A percentile compares a stretch with the other conserved stretches of the same genome.
Conservation (phyloP, 2,888 invertebrate genomes). For the Heliothis peltigera region DNA sequence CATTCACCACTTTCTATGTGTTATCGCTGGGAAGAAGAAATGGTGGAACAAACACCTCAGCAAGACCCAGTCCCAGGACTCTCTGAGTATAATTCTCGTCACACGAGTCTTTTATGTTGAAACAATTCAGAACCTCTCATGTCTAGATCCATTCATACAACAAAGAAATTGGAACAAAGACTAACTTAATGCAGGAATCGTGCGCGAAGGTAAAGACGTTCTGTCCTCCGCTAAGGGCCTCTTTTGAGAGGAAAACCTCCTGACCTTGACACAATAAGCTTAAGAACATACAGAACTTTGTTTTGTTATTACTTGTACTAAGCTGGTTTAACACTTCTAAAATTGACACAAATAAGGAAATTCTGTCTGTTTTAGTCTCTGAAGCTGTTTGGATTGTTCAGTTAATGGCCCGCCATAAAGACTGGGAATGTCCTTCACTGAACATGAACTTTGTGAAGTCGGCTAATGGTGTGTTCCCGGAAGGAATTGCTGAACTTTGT, state of each 20-base stretch:
- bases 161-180: conserved; percentile 48
- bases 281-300: conserved; percentile 51
- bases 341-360: conserved; percentile 42
- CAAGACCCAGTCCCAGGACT: no score
- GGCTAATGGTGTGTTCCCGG: conserved; percentile 5
- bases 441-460: conserved; percentile 16
- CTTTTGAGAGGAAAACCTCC: conserved; percentile 35
- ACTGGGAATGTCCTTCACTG: conserved; percentile 12
- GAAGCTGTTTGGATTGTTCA: conserved; percentile 49
- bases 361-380: conserved; percentile 44
- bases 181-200: conserved; percentile 38
- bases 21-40: no score
- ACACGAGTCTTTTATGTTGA: conserved; percentile 17
- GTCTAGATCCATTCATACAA: conserved; percentile 31
- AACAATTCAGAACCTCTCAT: conserved; percentile 27
- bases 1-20: no score
- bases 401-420: conserved; percentile 38
- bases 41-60: no score
- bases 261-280: conserved; percentile 53
- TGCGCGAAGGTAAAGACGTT: conserved; percentile 37
- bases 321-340: conserved; percentile 50
- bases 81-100: neutral
- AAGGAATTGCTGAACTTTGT: neutral
- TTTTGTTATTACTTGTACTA: conserved; percentile 41
- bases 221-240: conserved; percentile 18